phyloP scores from a whole-genome alignment of 1,140 invertebrate species.

The Varroa destructor region DNA sequence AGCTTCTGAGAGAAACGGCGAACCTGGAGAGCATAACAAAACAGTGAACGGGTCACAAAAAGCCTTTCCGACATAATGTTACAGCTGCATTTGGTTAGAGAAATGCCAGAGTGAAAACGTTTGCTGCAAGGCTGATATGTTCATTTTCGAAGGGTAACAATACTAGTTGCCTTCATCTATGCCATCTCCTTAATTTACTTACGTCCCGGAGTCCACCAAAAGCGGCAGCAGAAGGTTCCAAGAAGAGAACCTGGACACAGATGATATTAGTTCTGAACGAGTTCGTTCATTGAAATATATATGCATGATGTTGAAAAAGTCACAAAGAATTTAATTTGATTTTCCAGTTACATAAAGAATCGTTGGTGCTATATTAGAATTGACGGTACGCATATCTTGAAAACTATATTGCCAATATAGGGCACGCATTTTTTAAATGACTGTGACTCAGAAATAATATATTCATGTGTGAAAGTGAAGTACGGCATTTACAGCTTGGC shows the following conservation, averaged over 20 bases:
- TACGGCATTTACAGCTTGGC: too few relatives aligned
- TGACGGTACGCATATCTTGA: slow-evolving; percentile 33
- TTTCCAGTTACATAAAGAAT: slow-evolving; percentile 30
- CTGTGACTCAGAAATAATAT: too few relatives aligned
- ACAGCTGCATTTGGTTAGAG: slow-evolving; percentile 45
- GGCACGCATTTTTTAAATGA: too few relatives aligned
- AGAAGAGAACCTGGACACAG: slow-evolving; percentile 35
- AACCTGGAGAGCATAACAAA: too few relatives aligned
- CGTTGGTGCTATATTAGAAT: slow-evolving; percentile 35
- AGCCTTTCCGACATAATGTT: slow-evolving; percentile 68
- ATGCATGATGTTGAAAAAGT: slow-evolving; percentile 52
- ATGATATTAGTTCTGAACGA: slow-evolving; percentile 49
- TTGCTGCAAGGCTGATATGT: slow-evolving; percentile 56
- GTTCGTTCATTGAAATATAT: slow-evolving; percentile 52
- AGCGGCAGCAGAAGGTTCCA: slow-evolving; percentile 54
- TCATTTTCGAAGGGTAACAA: slow-evolving; percentile 40
- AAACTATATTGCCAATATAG: too few relatives aligned
- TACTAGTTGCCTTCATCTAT: slow-evolving; percentile 46
- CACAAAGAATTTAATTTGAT: slow-evolving; percentile 31
- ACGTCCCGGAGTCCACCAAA: slow-evolving; percentile 50
- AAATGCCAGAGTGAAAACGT: slow-evolving; percentile 69
- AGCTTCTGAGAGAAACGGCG: slow-evolving; percentile 25
- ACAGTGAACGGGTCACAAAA: slow-evolving; percentile 49
- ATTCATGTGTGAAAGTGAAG: too few relatives aligned
- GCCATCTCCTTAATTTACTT: slow-evolving; percentile 56